phyloP scores from a whole-genome alignment of 2,888 invertebrate genomes.

The Empis livida region DNA sequence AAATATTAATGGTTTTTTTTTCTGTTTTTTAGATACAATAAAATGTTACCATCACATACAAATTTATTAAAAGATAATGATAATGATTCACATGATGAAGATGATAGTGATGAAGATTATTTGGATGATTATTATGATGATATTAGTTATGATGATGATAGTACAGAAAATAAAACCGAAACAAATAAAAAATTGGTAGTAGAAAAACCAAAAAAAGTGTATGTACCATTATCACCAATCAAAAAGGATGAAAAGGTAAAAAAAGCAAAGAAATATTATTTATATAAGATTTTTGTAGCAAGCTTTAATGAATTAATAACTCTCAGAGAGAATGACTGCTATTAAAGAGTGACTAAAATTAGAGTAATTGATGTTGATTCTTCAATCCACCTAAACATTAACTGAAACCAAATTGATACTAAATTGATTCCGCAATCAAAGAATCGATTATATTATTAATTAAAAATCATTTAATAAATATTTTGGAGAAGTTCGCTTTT shows the following conservation, averaged over 20 bases:
- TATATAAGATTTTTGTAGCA: no score
- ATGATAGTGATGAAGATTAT: slow-evolving; percentile 12
- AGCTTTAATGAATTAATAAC: no score
- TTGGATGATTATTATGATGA: slow-evolving; percentile 25
- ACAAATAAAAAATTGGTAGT: slow-evolving; percentile 10
- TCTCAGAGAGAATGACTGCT: no score
- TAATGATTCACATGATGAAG: slow-evolving; percentile 17
- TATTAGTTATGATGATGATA: slow-evolving; percentile 21
- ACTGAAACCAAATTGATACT: no score
- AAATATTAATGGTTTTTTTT: background rate
- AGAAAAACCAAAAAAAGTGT: slow-evolving; percentile 16
- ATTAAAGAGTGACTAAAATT: no score
- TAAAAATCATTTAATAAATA: no score
- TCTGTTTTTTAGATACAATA: slow-evolving; percentile 22
- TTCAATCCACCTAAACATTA: no score
- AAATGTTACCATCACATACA: slow-evolving; percentile 24
- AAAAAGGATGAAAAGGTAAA: slow-evolving; percentile 20
- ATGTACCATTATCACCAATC: slow-evolving; percentile 18
- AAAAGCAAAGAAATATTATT: background rate
- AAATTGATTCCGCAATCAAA: no score
- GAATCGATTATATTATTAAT: no score
- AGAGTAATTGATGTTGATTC: no score
- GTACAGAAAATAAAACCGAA: slow-evolving; percentile 15
- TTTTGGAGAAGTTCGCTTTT: no score
- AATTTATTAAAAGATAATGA: slow-evolving; percentile 15